These are phyloP conservation scores for Leptinotarsa tumamoca DNA, from an alignment of 2,888 invertebrate genomes.

Conservation along the genomic window DNA sequence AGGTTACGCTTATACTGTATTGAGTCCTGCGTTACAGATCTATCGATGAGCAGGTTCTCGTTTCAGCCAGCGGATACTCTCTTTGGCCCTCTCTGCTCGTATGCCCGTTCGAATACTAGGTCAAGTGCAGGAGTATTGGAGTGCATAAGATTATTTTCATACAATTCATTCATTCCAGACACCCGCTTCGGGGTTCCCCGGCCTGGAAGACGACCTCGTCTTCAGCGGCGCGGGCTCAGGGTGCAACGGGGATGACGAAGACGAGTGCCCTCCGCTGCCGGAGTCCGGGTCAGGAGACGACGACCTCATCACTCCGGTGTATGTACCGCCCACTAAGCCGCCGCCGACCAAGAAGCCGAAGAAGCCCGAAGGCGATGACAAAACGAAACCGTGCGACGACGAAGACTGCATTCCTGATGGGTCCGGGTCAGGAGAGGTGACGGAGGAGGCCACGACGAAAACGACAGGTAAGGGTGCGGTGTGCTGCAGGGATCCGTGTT, in stretches of 20 bases:
- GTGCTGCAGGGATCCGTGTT: not conserved
- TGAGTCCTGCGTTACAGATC: no score
- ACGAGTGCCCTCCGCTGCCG: conserved; percentile 88
- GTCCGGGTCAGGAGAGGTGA: conserved; percentile 80
- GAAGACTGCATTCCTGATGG: conserved; percentile 90
- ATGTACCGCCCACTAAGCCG: conserved; percentile 84
- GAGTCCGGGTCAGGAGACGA: conserved; percentile 78
- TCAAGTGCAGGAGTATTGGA: no score
- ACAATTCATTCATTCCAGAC: conserved; percentile 70
- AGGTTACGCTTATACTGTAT: no score
- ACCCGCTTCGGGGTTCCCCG: conserved; percentile 84
- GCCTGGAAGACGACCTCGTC: conserved; percentile 88
- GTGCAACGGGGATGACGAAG: conserved; percentile 91
- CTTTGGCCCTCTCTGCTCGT: no score
- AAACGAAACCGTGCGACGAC: conserved; percentile 72
- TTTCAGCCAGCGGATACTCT: no score
- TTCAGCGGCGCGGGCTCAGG: conserved; percentile 94
- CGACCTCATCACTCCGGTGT: conserved; percentile 93
- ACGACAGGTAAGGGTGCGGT: conserved; percentile 65
- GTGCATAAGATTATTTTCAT: no score
- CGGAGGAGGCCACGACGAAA: conserved; percentile 74
- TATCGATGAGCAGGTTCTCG: no score
- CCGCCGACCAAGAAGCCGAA: conserved; percentile 71
- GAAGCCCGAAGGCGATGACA: conserved; percentile 48
- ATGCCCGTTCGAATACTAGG: no score